Base-by-base conservation (phyloP, 2,888 invertebrate genomes). In the Pomacea canaliculata region DNA sequence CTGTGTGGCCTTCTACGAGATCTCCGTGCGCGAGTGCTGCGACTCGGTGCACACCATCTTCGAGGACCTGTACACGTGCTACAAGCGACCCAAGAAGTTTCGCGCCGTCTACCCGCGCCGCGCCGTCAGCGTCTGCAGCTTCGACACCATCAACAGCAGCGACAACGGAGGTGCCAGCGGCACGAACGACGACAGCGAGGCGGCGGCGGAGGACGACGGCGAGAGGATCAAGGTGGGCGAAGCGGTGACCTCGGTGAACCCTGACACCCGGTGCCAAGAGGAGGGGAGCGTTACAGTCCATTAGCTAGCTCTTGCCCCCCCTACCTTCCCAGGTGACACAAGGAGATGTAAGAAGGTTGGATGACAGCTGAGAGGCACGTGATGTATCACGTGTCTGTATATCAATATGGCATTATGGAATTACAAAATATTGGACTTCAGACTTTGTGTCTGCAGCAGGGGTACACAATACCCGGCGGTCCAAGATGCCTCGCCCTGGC, bases 21-120 rank as follows among this genome's bases (percentile, higher is more conserved):
- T 96, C 79, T 96, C 96, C 0, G 95, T 95, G 8, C 92, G 95
- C 77, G 96, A 96, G 90, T 95, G 94, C 59, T 77, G 74, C 72
- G 96, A 96, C 79, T 95, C 95, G 93, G 96, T 95, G 3, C 94
- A 93, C 92, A 92, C 93, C 18, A 94, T 96, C 9, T 85, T 86
- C 79, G 81, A 83, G 27, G 84, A 86, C 51, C 78, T 88, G n/a
- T 87, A 85, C 73, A 74, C 63, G 37, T 71, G 72, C 7, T 77
- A 69, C 13, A 79, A 75, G 71, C 74, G 78, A 23, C 77, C 78
- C 27, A 82, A 78, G 48, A 79, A 76, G 27, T 81, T 76, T 60
- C 79, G 79, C 65, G 79, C 71, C n/a, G 75, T 79, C 16, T 80
- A 77, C 56, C 73, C 75, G 65, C 68, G 70, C 0, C 66, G 73